Evolutionary conservation across 2,888 invertebrate species (phyloP).

Genomic region (Flexamia atlantica): DNA sequence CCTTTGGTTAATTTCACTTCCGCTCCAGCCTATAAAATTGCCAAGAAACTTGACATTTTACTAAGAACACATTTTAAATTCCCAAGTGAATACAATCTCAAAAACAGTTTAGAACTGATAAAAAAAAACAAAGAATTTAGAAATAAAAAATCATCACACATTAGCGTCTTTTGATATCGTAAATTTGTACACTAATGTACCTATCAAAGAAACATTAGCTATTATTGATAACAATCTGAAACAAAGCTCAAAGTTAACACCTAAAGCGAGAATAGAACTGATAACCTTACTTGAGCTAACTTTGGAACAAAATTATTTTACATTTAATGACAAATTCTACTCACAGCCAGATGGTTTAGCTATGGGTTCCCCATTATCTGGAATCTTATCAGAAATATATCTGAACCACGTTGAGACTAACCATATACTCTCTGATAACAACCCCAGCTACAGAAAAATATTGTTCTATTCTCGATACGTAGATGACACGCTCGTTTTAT

Average conservation of each 20-base stretch:
- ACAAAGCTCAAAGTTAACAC: neutral
- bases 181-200: neutral
- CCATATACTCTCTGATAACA: neutral
- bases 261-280: neutral
- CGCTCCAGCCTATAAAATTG: neutral
- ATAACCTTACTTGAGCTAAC: neutral
- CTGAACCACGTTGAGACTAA: neutral
- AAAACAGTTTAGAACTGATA: neutral
- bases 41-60: neutral
- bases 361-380: neutral
- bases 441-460: neutral
- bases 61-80: neutral
- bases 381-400: neutral
- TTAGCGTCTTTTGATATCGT: conserved; percentile 10
- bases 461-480: neutral
- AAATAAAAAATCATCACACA: neutral
- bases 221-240: neutral
- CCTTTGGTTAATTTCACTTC: conserved; percentile 6
- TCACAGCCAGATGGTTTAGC: neutral
- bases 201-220: neutral
- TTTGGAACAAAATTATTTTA: neutral
- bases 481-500: neutral
- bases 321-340: neutral
- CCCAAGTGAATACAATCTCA: neutral
- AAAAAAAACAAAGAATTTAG: neutral